Base-by-base conservation (phyloP, 2,888 invertebrate species). In the Margaritifera margaritifera region DNA sequence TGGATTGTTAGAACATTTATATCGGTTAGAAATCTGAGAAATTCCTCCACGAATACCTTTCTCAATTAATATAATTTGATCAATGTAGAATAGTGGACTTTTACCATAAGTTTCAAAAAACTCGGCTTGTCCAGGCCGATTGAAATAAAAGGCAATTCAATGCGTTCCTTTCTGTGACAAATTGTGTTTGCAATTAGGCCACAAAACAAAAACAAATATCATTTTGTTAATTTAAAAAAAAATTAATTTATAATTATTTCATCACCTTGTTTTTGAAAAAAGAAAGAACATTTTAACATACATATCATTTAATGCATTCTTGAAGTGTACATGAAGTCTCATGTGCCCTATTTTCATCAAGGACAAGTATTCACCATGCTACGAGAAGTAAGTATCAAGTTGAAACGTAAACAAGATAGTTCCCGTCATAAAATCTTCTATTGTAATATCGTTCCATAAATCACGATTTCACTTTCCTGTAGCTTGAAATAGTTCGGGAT, bases 341-440 rank as follows among this genome's bases (percentile, higher is more conserved):
- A 70, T 63, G 50, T 56, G 62, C 19, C 63, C 70, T 19, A 63
- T 58, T 51, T 70, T 70, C 8, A 58, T 58, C 50, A 70, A 54
- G 11, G 70, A 66, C 51, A 70, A 25, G n/a, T n/a, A n/a, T n/a
- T n/a, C 62, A 4, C 70, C 66, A 22, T 70, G 70, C 19, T 70
- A 58, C 1, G 66, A 56, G 53, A 66, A 66, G 58, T 62, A 42
- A 15, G 70, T 66, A 20, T 70, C 70, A 25, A 70, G n/a, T n/a
- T 70, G 58, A 54, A 70, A 70, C 1, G 52, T 63, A 27, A 70
- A 66, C 25, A 70, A 24, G 1, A 66, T 70, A 42, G 22, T 42
- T 8, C 70, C 70, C 6, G 22, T 24, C 8, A 50, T 42, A 60
- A 59, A 70, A 27, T 62, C 59, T 20, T 25, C 53, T 63, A 54